Percentiles rank a stretch among this genome's conserved stretches.
These are phyloP conservation scores for Agriopis aurantiaria DNA, from an alignment of 2,888 invertebrate genomes.

Conservation along the genomic window DNA sequence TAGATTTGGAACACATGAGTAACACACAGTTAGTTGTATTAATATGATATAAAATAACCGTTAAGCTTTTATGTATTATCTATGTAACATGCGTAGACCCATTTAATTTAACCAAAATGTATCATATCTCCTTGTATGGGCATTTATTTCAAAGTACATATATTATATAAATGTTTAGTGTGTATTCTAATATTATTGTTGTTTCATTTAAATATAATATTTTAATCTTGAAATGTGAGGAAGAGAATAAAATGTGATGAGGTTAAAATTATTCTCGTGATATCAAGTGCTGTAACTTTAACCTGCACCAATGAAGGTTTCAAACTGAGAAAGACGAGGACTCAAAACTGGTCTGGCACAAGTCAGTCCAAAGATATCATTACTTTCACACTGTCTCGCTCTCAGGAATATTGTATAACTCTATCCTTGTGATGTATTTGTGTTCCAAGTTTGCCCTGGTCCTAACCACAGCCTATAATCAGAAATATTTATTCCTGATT, in stretches of 20 bases:
- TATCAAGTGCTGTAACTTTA: slow-evolving; percentile 12
- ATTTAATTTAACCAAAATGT: slow-evolving; percentile 42
- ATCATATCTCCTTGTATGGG: slow-evolving; percentile 56
- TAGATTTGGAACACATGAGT: slow-evolving; percentile 47
- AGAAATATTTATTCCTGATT: too few species aligned
- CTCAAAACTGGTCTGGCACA: too few species aligned
- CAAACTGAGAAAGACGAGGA: too few species aligned
- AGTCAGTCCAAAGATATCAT: too few species aligned
- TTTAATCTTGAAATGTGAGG: slow-evolving; percentile 23
- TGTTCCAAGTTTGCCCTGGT: too few species aligned
- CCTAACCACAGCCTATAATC: too few species aligned
- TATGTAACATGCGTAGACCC: slow-evolving; percentile 47
- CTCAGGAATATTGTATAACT: too few species aligned
- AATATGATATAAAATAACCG: slow-evolving; percentile 48
- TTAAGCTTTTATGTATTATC: slow-evolving; percentile 59
- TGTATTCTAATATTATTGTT: slow-evolving; percentile 48
- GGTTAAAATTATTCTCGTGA: slow-evolving; percentile 32
- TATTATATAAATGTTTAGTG: slow-evolving; percentile 49
- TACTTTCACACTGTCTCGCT: too few species aligned
- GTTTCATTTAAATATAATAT: slow-evolving; percentile 40
- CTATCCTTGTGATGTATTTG: too few species aligned
- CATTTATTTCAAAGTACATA: slow-evolving; percentile 65
- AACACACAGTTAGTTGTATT: slow-evolving; percentile 48
- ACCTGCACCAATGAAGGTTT: background rate
- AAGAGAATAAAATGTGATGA: slow-evolving; percentile 24